These are phyloP conservation scores for Oryzias melastigma DNA, from an alignment of 2,113 vertebrate species.

Conservation along the genomic window DNA sequence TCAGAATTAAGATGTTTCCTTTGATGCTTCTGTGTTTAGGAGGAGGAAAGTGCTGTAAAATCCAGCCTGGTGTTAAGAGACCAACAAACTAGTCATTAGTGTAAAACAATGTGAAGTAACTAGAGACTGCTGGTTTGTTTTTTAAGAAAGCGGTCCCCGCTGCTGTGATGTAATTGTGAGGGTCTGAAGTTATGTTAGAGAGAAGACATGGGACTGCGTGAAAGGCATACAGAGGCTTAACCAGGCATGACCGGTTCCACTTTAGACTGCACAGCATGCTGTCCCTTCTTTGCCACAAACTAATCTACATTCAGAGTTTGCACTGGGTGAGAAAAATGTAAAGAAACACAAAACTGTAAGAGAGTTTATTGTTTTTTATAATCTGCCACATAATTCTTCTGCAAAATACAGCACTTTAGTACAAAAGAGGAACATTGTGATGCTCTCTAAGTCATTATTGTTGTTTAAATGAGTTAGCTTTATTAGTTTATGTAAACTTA, in stretches of 20 bases:
- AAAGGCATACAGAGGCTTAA: constrained; percentile 9
- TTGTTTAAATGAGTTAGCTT: too few species aligned
- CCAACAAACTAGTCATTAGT: neutral
- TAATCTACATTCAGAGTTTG: neutral
- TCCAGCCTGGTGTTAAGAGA: neutral
- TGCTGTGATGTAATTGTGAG: neutral
- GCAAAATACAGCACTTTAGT: neutral
- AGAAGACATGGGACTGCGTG: constrained; percentile 2
- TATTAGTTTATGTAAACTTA: too few species aligned
- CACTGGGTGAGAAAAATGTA: neutral
- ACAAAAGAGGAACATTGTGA: neutral
- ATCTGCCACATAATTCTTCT: neutral
- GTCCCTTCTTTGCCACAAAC: neutral
- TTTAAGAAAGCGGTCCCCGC: neutral
- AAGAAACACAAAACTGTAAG: neutral
- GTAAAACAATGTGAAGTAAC: neutral
- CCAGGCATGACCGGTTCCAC: neutral
- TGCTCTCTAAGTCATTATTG: too few species aligned
- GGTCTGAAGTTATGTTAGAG: neutral
- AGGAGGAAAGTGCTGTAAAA: neutral
- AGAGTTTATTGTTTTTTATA: neutral
- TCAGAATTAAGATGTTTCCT: neutral
- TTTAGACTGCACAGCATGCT: neutral
- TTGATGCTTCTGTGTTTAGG: neutral
- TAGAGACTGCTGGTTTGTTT: neutral